Evolutionary conservation across 2,888 invertebrate genomes (phyloP), one percentile per base, ranked within the genome.

Genomic region (Nineta flava): DNA sequence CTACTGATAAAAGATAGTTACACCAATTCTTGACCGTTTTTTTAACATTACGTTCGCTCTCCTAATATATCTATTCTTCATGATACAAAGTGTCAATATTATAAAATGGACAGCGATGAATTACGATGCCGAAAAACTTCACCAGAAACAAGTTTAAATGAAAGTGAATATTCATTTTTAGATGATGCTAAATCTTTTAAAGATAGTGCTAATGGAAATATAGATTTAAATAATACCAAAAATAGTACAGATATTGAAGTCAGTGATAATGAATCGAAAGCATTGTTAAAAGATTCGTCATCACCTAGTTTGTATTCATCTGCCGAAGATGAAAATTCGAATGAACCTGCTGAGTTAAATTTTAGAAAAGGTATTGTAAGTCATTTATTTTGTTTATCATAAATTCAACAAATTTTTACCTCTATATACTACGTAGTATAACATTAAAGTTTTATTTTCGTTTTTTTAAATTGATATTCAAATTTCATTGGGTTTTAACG

Each of bases 331-430:
- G 44, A 44, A 19, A 44, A 19, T n/a, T 19, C 44, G 21, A 68
- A 70, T 64, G 69, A 71, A 63, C 71, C 74, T 38, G 71, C 74
- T 38, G 79, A 81, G 66, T 67, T 83, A 57, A 79, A 75, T 67
- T 83, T 83, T 63, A 81, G 81, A 65, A 74, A 76, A 71, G 75
- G 81, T 81, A 75, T 64, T 58, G 53, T 47, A 40, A n/a, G n/a
- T n/a, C n/a, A n/a, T n/a, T 44, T 34, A 16, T n/a, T 34, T 13
- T 16, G 42, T 46, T 44, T 15, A 32, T 49, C 50, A 40, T 45
- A 26, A 15, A 47, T 38, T 43, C 46, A 44, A 44, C 41, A 40
- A 26, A 49, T n/a, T n/a, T n/a, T n/a, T n/a, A n/a, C n/a, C n/a
- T n/a, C n/a, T n/a, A n/a, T 19, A 19, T 4, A 19, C 2, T 19